phyloP scores from a whole-genome alignment of 2,888 invertebrate species.

The Elegia similella region DNA sequence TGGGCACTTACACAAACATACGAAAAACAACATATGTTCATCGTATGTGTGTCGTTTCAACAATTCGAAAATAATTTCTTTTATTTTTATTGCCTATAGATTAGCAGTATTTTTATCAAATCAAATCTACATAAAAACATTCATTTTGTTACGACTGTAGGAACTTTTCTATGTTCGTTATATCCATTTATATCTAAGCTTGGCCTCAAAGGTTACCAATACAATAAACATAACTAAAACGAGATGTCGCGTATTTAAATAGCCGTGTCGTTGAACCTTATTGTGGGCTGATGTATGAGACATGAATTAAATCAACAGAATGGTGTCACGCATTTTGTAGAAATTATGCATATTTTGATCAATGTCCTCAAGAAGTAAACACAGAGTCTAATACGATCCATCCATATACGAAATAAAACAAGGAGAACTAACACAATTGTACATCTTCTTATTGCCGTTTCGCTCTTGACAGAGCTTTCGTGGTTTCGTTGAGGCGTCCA shows the following conservation, averaged over 20 bases:
- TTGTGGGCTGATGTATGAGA: slow-evolving; percentile 34
- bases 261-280: slow-evolving; percentile 64
- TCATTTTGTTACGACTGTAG: neutral
- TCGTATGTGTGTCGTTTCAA: too few species aligned
- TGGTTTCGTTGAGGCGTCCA: too few species aligned
- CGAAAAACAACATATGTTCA: too few species aligned
- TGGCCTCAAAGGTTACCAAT: slow-evolving; percentile 46
- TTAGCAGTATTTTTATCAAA: neutral
- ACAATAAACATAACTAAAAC: slow-evolving; percentile 47
- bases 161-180: slow-evolving; percentile 8
- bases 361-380: too few species aligned
- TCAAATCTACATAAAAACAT: neutral
- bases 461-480: too few species aligned
- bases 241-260: slow-evolving; percentile 53
- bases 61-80: too few species aligned
- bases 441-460: too few species aligned
- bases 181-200: slow-evolving; percentile 16
- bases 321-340: neutral
- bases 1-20: too few species aligned
- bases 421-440: too few species aligned
- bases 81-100: too few species aligned
- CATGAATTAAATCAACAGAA: slow-evolving; percentile 21
- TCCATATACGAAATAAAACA: too few species aligned
- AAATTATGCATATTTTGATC: neutral
- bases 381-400: too few species aligned